phyloP scores from a whole-genome alignment of 53 echinoderm and acorn worm species.

The Arbacia lixula region DNA sequence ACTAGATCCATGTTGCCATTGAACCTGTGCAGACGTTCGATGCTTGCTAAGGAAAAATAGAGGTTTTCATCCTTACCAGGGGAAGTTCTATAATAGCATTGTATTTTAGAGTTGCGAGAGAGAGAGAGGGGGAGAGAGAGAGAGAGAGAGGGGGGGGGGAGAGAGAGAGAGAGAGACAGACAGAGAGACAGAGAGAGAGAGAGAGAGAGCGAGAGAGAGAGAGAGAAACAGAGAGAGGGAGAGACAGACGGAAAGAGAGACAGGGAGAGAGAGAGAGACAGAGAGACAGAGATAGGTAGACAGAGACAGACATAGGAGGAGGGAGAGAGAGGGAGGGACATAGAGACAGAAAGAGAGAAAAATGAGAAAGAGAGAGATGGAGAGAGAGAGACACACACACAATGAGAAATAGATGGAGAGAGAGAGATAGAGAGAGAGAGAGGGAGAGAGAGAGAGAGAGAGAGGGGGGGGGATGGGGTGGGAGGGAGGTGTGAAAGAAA shows the following conservation, averaged over 20 bases:
- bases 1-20: too few species aligned
- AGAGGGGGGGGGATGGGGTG: background rate
- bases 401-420: background rate
- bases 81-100: too few species aligned
- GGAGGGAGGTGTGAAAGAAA: background rate
- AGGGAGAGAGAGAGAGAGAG: background rate
- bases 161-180: background rate
- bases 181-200: background rate
- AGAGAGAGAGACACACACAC: background rate
- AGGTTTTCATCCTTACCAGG: too few species aligned
- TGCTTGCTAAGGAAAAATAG: too few species aligned
- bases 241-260: background rate
- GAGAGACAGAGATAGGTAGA: background rate
- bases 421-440: background rate
- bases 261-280: background rate
- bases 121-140: background rate
- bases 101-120: background rate
- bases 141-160: background rate
- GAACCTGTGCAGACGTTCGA: too few species aligned
- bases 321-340: background rate
- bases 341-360: background rate
- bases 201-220: constrained; percentile 7
- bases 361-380: background rate
- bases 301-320: background rate
- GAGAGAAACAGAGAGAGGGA: background rate